These are phyloP conservation scores for Gobio occitaniae DNA, from an alignment of 2,797 vertebrate genomes.

Conservation along the genomic window DNA sequence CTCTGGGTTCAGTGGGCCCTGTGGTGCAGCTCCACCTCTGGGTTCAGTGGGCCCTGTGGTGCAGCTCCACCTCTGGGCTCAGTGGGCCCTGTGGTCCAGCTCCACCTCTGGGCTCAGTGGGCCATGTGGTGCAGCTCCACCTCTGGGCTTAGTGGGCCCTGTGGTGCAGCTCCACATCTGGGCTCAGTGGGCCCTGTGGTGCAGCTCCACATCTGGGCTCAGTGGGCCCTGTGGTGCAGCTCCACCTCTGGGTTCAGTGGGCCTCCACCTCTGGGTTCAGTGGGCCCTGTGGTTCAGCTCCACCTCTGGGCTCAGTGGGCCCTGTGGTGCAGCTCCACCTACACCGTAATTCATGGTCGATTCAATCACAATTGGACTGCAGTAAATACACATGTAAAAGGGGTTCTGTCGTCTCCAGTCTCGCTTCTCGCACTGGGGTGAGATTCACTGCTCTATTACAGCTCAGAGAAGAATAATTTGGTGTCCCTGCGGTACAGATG, in stretches of 20 bases:
- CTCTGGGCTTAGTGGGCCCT: no score
- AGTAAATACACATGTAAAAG: not conserved
- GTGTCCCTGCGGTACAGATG: not conserved
- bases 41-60: no score
- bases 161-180: not conserved
- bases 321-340: not conserved
- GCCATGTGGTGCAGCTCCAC: no score
- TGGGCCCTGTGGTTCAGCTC: no score
- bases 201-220: not conserved
- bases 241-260: no score
- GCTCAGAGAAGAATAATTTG: not conserved
- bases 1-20: no score
- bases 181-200: not conserved
- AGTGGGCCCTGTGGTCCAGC: no score
- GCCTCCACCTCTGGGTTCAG: no score
- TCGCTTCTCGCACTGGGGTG: slow-evolving; percentile 80
- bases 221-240: not conserved
- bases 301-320: no score
- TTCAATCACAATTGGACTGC: not conserved
- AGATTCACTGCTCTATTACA: slow-evolving; percentile 53
- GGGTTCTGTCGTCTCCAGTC: slow-evolving; percentile 68
- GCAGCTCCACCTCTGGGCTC: no score
- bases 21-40: no score
- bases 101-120: no score
- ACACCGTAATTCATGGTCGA: not conserved